Conservation (phyloP, 2,797 vertebrate genomes). For the Pelochelys cantorii region DNA sequence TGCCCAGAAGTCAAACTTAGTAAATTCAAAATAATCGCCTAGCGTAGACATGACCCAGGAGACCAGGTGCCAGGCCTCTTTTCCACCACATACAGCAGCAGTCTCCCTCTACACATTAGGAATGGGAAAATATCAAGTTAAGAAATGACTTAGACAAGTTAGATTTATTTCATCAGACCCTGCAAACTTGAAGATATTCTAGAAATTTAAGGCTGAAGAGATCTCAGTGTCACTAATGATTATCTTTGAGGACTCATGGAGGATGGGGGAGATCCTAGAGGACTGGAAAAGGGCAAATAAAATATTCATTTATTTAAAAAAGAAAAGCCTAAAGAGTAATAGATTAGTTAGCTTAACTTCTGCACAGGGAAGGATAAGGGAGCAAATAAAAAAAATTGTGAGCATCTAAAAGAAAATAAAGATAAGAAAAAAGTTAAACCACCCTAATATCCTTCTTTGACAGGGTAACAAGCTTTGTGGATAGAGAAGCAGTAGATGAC, state of each 20-base stretch:
- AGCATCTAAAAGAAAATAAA: not conserved
- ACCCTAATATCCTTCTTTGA: too few species aligned
- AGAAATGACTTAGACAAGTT: not conserved
- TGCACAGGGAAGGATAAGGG: not conserved
- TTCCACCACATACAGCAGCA: not conserved
- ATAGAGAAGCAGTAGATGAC: too few species aligned
- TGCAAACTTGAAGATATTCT: not conserved
- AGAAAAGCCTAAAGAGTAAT: not conserved
- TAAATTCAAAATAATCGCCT: too few species aligned
- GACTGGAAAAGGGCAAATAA: not conserved
- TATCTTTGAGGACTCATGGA: not conserved
- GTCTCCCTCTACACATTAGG: not conserved
- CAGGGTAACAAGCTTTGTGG: too few species aligned
- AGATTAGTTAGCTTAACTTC: not conserved
- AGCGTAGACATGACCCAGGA: not conserved
- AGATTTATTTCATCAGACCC: not conserved
- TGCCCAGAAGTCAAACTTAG: too few species aligned
- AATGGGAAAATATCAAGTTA: not conserved
- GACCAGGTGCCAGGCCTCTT: not conserved
- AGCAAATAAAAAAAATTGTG: not conserved
- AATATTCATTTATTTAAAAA: not conserved
- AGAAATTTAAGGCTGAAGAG: not conserved
- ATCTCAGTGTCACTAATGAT: not conserved
- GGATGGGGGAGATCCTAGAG: not conserved
- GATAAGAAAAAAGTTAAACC: not conserved